Conservation (phyloP, 2,113 vertebrate genomes). For the Lathamus discolor region DNA sequence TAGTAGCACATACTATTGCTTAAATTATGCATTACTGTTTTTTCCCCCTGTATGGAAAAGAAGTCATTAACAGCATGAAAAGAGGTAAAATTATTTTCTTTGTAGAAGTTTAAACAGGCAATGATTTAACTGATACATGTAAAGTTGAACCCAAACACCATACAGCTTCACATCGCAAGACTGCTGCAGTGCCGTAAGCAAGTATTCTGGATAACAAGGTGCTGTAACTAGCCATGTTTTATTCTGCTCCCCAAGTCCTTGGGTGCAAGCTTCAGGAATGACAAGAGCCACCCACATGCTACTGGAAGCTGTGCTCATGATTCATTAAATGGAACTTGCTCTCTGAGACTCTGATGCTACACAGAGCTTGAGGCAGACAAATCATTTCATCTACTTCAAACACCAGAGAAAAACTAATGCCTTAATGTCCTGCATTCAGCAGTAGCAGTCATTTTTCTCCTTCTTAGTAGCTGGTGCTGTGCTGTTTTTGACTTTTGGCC, state of each 20-base stretch:
- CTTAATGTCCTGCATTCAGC: neutral
- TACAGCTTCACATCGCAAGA: neutral
- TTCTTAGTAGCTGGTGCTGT: neutral
- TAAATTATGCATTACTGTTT: neutral
- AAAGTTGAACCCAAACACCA: neutral
- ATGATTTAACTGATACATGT: neutral
- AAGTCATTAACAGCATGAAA: neutral
- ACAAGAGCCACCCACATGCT: neutral
- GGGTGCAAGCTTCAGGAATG: neutral
- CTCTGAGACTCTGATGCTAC: neutral
- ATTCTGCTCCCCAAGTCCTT: neutral
- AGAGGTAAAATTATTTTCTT: neutral
- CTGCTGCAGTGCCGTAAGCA: neutral
- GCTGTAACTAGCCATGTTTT: neutral
- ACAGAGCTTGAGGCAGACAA: neutral
- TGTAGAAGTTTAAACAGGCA: neutral
- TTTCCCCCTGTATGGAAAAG: neutral
- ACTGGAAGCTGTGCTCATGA: neutral
- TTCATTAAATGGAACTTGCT: neutral
- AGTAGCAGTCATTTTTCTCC: neutral
- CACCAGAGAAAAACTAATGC: neutral
- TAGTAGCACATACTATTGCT: neutral
- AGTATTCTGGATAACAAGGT: neutral
- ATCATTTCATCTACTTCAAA: fast-evolving
- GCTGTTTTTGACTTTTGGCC: neutral